Evolutionary conservation across 1,140 invertebrate genomes (phyloP), one percentile per base, ranked within the genome.

Genomic region (Steinernema feltiae): DNA sequence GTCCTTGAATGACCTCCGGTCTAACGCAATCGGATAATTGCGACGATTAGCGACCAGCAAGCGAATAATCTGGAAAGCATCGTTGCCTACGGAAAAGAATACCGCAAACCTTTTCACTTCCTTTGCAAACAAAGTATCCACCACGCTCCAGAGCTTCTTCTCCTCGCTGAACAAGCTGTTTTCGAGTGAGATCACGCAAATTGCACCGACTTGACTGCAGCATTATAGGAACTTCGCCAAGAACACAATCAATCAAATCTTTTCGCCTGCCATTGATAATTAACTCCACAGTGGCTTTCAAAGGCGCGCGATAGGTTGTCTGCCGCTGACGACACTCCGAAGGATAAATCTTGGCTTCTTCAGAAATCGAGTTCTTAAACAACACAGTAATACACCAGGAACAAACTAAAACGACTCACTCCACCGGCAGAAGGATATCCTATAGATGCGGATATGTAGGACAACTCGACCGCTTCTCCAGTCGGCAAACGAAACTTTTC

Each of bases 121-220:
- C 84, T 69, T 86, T 86, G 12, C 76, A 75, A n/a, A 85, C 76
- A 71, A 85, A 85, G 75, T 85, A 85, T 17, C 84, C 84, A 48
- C 84, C 84, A 48, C 77, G 78, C 76, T 85, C 84, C 7, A 80
- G 53, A 1, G 73, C 74, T 78, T 85, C 84, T 77, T 85, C 84
- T 3, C 85, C 85, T 30, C 73, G 73, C 32, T 48, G 31, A 18
- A 83, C 73, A 18, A 85, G 63, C 71, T 85, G 32, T 30, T 82
- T 32, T 48, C 75, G 53, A 1, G 69, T 74, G 53, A 85, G 70
- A n/a, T 72, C 77, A 18, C 70, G 27, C 32, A 85, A 75, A 78
- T 86, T 70, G 74, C 84, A 85, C 15, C 75, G 76, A 72, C 85
- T 84, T 1, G 84, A 85, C 27, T 72, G 46, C 1, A 85, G 82